phyloP scores from a whole-genome alignment of 1,140 invertebrate species.

The Pseudomyrmex cubaensis region DNA sequence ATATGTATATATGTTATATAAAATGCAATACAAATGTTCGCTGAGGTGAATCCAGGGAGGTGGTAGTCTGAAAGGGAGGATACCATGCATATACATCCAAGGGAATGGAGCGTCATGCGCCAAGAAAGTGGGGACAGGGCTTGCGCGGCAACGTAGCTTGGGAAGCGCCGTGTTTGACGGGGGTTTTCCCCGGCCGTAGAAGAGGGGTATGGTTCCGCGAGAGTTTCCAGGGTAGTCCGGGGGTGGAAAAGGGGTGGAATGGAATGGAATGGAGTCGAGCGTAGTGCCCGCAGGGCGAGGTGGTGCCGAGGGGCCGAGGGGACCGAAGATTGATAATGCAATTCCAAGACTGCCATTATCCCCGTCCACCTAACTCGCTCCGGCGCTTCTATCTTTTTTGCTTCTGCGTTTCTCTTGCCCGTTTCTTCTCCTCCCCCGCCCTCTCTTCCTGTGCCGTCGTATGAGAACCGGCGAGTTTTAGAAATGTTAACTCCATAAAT shows the following conservation, averaged over 20 bases:
- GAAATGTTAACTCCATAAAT: constrained; percentile 86
- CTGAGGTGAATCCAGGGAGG: constrained; percentile 67
- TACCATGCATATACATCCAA: constrained; percentile 79
- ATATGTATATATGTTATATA: constrained; percentile 77
- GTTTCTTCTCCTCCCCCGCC: constrained; percentile 42
- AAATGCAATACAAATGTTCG: constrained; percentile 82
- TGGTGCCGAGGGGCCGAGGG: constrained; percentile 75
- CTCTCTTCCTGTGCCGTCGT: constrained; percentile 53
- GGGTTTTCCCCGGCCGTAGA: constrained; percentile 63
- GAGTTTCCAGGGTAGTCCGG: constrained; percentile 71
- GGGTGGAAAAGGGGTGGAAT: constrained; percentile 79
- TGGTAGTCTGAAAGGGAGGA: constrained; percentile 57
- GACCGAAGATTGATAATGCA: constrained; percentile 85
- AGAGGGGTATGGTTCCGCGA: constrained; percentile 65
- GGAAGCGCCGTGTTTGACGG: constrained; percentile 81
- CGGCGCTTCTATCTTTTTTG: constrained; percentile 84
- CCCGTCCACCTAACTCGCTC: constrained; percentile 81
- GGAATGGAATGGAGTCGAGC: constrained; percentile 81
- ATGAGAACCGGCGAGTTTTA: constrained; percentile 83
- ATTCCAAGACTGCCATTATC: constrained; percentile 86
- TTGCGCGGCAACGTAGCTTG: constrained; percentile 76
- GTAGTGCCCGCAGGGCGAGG: constrained; percentile 75
- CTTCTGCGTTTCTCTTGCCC: constrained; percentile 71
- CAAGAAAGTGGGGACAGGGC: constrained; percentile 76
- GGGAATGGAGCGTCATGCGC: constrained; percentile 75